Base-by-base conservation (phyloP, 2,888 invertebrate genomes). In the Lithodes maja region DNA sequence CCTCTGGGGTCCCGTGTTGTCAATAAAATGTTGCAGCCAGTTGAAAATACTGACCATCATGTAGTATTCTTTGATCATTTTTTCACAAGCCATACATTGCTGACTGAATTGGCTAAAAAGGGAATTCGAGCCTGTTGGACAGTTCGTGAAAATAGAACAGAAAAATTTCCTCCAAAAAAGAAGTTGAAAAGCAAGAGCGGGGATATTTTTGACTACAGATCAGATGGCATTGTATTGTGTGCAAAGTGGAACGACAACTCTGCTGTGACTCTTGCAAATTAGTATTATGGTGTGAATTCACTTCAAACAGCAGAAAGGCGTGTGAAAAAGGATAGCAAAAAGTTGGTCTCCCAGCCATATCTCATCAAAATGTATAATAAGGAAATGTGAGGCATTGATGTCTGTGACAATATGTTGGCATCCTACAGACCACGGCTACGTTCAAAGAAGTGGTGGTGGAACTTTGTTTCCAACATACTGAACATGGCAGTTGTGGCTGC, bases 1-100 rank as follows among this genome's bases (percentile, higher is more conserved):
- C 79, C 49, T 15, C 86, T 80, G 52, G 80, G 80, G n/a, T 86
- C 69, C 15, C 80, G 53, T 80, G 69, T 61, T 49, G 86, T 86
- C 17, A 68, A 1, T 82, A 49, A 15, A 61, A 86, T 79, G 79
- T 50, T 69, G 50, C 69, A 79, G 69, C 86, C 86, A 86, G 7
- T 80, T 61, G 77, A 77, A 49, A 52, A 15, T 1, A 33, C 15
- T 80, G 52, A 50, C 12, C 55, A 86, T 17, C 69, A 86, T 86
- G 77, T 77, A 49, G 77, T 68, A 49, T 69, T 80, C 79, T 61
- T 80, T 79, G 69, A 50, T 69, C 3, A 80, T 86, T 61, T 86
- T 52, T 80, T 80, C 68, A 86, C 79, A 61, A 80, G 68, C 33
- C 86, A 54, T 68, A 55, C n/a, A 53, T 17, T 80, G 15, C 77